A percentile compares a stretch with the other conserved stretches of the same genome.
Conservation (phyloP, 2,888 invertebrate genomes). For the Spodoptera picta region DNA sequence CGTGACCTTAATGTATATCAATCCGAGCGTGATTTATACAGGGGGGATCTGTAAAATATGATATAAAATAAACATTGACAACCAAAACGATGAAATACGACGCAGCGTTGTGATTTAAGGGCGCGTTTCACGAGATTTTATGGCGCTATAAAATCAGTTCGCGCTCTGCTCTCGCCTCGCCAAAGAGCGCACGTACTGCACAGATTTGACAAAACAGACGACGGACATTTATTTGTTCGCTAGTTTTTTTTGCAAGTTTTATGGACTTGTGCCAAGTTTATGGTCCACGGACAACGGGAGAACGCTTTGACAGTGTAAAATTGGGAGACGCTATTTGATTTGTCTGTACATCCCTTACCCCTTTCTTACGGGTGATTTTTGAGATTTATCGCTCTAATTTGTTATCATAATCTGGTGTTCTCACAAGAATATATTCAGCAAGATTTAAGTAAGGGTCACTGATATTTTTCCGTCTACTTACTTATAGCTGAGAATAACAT, state of each 20-base stretch:
- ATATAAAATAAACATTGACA: slow-evolving; percentile 89
- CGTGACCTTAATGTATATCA: slow-evolving; percentile 89
- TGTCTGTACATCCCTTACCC: slow-evolving; percentile 61
- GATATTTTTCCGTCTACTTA: too few species aligned
- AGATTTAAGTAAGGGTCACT: too few species aligned
- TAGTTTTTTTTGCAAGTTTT: slow-evolving; percentile 86
- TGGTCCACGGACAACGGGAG: slow-evolving; percentile 76
- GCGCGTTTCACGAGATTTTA: slow-evolving; percentile 88
- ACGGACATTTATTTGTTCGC: slow-evolving; percentile 85
- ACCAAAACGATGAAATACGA: slow-evolving; percentile 88
- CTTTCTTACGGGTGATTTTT: slow-evolving; percentile 33
- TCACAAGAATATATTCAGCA: too few species aligned
- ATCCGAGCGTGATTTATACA: slow-evolving; percentile 85
- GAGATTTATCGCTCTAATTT: background rate
- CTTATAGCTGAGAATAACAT: too few species aligned
- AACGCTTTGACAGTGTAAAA: slow-evolving; percentile 78
- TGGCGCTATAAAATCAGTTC: slow-evolving; percentile 87
- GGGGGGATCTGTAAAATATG: slow-evolving; percentile 88
- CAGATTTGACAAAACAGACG: slow-evolving; percentile 89
- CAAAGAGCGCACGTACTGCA: slow-evolving; percentile 80
- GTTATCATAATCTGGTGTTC: background rate
- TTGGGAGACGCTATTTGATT: slow-evolving; percentile 69
- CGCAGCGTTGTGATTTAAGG: slow-evolving; percentile 87
- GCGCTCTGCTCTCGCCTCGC: slow-evolving; percentile 66
- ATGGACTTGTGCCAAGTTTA: slow-evolving; percentile 87